These are phyloP conservation scores for Ptilodon capucinus DNA, from an alignment of 2,888 invertebrate species.

Conservation along the genomic window DNA sequence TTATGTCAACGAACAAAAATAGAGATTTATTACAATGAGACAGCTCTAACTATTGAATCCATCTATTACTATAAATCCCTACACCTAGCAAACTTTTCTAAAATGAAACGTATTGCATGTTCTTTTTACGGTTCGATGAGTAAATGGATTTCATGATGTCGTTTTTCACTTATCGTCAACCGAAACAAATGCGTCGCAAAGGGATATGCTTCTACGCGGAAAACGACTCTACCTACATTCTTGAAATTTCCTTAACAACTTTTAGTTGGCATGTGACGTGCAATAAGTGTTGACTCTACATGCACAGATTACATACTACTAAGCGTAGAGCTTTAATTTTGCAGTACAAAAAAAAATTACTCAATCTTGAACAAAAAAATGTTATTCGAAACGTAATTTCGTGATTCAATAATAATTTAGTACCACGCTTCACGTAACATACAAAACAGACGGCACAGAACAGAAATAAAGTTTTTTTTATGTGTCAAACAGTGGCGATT, in stretches of 20 bases:
- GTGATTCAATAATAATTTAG: not conserved
- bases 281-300: no score
- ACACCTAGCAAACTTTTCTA: no score
- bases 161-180: not conserved
- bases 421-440: not conserved
- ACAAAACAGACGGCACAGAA: not conserved
- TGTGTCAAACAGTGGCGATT: conserved; percentile 61
- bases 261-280: no score
- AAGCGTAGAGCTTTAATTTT: no score
- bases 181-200: not conserved
- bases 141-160: not conserved
- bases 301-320: no score
- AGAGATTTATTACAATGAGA: no score
- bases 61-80: no score
- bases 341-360: not conserved
- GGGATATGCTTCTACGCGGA: not conserved
- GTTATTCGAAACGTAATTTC: not conserved
- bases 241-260: no score
- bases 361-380: not conserved
- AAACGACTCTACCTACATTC: no score
- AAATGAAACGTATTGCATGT: no score
- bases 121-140: no score
- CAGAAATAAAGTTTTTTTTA: conserved; percentile 35
- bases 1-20: not conserved
- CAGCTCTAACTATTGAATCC: no score